Evolutionary conservation across 2,888 invertebrate species (phyloP).

Genomic region (Lycia hirtaria): DNA sequence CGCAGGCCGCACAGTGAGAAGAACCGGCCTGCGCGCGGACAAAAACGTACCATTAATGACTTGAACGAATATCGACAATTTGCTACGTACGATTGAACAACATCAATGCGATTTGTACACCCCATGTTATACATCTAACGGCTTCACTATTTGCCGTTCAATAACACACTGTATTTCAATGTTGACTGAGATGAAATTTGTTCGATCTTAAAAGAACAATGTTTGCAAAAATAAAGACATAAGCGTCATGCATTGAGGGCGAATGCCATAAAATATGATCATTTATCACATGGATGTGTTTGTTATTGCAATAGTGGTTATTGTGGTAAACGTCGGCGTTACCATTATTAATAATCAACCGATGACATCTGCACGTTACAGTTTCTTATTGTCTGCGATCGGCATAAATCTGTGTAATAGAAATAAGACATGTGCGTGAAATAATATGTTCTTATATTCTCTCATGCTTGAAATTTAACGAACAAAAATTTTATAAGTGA

Average conservation of each 20-base stretch:
- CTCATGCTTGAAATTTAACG: conserved; percentile 11
- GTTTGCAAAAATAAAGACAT: conserved; percentile 75
- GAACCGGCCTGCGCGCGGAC: conserved; percentile 47
- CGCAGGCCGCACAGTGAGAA: conserved; percentile 59
- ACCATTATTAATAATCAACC: conserved; percentile 73
- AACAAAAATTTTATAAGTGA: too few relatives aligned
- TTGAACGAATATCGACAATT: conserved; percentile 78
- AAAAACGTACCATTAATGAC: conserved; percentile 75
- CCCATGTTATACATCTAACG: conserved; percentile 62
- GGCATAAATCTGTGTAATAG: conserved; percentile 50
- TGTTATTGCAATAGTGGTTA: conserved; percentile 77
- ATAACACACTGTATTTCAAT: conserved; percentile 33
- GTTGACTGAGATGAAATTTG: conserved; percentile 38
- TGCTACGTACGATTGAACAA: conserved; percentile 81
- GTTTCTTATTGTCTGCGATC: conserved; percentile 60
- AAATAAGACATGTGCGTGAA: conserved; percentile 54
- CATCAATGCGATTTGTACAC: conserved; percentile 77
- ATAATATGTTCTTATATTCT: too few relatives aligned
- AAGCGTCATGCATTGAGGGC: conserved; percentile 75
- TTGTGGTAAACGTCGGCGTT: conserved; percentile 81
- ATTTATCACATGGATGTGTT: conserved; percentile 81
- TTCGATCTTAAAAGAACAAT: conserved; percentile 37
- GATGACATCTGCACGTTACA: conserved; percentile 74
- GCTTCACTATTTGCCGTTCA: conserved; percentile 33
- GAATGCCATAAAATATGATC: conserved; percentile 80